Evolutionary conservation across 1,140 invertebrate genomes (phyloP).

Genomic region (Augochlora pura): DNA sequence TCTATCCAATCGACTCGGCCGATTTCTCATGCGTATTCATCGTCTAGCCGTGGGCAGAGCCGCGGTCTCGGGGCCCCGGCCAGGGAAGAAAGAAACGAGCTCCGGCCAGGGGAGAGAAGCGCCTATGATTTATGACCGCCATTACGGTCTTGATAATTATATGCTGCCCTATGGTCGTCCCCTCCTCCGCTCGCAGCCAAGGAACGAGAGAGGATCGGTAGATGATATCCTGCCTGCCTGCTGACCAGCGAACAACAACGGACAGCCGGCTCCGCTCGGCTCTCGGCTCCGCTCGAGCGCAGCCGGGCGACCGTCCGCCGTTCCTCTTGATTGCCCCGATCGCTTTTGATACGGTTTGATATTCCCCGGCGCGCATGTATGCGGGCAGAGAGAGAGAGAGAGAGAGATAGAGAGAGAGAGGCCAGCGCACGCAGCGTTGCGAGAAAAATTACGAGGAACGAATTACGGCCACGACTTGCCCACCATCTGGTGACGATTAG

Average conservation of each 20-base stretch:
- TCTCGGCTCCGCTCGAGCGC: constrained; percentile 22
- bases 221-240: constrained; percentile 76
- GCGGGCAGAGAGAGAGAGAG: too few relatives aligned
- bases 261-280: constrained; percentile 28
- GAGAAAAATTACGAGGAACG: constrained; percentile 36
- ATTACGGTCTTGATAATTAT: constrained; percentile 80
- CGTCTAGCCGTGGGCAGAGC: constrained; percentile 72
- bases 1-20: constrained; percentile 78
- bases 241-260: constrained; percentile 61
- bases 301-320: constrained; percentile 62
- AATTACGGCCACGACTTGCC: constrained; percentile 6
- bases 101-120: constrained; percentile 74
- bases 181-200: constrained; percentile 57
- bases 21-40: constrained; percentile 78
- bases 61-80: constrained; percentile 54
- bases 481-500: constrained; percentile 44
- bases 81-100: constrained; percentile 64
- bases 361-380: constrained; percentile 28
- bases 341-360: constrained; percentile 68
- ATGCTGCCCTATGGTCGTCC: constrained; percentile 77
- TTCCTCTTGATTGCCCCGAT: constrained; percentile 70
- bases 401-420: too few relatives aligned
- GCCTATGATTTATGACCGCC: constrained; percentile 80
- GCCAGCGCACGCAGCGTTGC: constrained; percentile 15
- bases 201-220: constrained; percentile 65